Conservation (phyloP, 2,888 invertebrate genomes). For the Steromphala cineraria region DNA sequence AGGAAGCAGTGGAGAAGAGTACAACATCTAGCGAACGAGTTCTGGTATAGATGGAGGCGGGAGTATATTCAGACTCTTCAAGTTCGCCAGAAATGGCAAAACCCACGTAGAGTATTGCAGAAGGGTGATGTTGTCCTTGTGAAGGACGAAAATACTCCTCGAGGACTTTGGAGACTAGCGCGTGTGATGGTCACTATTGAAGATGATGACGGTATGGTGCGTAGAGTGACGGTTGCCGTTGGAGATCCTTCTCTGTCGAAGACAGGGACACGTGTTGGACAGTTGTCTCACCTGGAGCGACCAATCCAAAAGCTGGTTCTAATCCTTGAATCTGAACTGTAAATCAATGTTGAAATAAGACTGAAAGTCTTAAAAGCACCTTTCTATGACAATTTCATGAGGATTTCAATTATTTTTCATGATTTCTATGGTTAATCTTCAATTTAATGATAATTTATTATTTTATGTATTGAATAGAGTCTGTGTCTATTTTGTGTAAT, state of each 20-base stretch:
- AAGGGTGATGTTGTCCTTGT: conserved; percentile 45
- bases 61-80: conserved; percentile 42
- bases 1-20: conserved; percentile 42
- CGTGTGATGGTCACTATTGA: conserved; percentile 10
- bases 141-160: conserved; percentile 34
- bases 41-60: conserved; percentile 45
- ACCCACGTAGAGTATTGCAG: conserved; percentile 25
- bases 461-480: too few relatives aligned
- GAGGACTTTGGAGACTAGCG: conserved; percentile 39
- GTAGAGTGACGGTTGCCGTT: conserved; percentile 26
- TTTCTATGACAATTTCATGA: too few relatives aligned
- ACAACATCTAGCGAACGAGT: conserved; percentile 43
- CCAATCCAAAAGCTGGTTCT: conserved; percentile 42
- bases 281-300: conserved; percentile 28
- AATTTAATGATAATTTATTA: too few relatives aligned
- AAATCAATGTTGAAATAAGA: too few relatives aligned
- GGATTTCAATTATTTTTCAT: too few relatives aligned
- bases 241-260: conserved; percentile 1
- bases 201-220: conserved; percentile 35
- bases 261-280: conserved; percentile 14
- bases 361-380: too few relatives aligned
- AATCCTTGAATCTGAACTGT: not conserved
- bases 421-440: too few relatives aligned
- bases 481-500: too few relatives aligned
- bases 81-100: conserved; percentile 36